Base-by-base conservation (phyloP, 2,888 invertebrate species). In the Altica lythri region DNA sequence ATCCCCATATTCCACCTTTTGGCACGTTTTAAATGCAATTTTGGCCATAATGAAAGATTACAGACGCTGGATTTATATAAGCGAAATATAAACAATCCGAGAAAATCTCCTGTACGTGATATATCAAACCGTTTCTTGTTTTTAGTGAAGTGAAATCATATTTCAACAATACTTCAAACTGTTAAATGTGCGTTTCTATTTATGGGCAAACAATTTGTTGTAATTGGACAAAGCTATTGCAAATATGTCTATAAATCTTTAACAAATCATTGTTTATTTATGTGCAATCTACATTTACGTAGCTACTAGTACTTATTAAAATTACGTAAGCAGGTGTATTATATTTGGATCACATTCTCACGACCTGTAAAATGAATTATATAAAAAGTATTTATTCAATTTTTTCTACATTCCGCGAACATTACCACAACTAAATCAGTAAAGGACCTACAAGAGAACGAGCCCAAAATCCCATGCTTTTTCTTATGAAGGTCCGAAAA, bases 11-110 rank as follows among this genome's bases (percentile, higher is more conserved):
- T 55, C 27, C 17, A 42, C 46, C 18, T 30, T 50, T 29, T 14
- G 50, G 50, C 57, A 57, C 57, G 57, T 57, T 53, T 35, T 35
- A 29, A 53, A 57, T 50, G 53, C 50, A 53, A 44, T 57, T 53
- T 43, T 35, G 37, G 49, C 37, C 50, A 40, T 49, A 46, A 53
- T 56, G 56, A 52, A 42, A 53, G 53, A 53, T 53, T 53, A 57
- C 53, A 30, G 29, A 47, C 19, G 27, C 42, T 10, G 13, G 42
- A 30, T 43, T 51, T 45, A 19, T 40, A 32, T 17, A 45, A 17
- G 43, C 19, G 37, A 8, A 53, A 53, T 35, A 32, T 35, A 49
- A 34, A 40, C 25, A 46, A 10, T 25, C 32, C 25, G 10, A 17
- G 35, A 19, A 46, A 46, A 46, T 19, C 46, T 35, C 10, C 12